Evolutionary conservation across 2,888 invertebrate species (phyloP), one percentile per base, ranked within the genome.

Genomic region (Nemapogon koenigi): DNA sequence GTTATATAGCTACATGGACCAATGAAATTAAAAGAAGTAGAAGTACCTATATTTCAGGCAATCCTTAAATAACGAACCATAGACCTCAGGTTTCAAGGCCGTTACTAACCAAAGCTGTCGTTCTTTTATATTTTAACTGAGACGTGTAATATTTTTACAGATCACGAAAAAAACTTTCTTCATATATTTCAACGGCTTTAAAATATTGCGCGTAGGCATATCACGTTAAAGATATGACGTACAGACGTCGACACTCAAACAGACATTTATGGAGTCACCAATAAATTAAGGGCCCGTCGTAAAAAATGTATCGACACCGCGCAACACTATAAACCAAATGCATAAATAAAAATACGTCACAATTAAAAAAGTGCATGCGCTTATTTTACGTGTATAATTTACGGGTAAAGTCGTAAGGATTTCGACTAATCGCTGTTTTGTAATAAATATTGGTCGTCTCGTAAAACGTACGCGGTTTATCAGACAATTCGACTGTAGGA

Each of bases 261-360:
- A 58, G 76, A 76, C 75, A 49, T 76, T 76, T 76, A 76, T 64
- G 75, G 70, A 49, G 56, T 57, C 57, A 59, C 59, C 57, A 60
- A 76, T 76, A 73, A 73, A 75, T 76, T 72, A 72, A 68, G 64
- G 15, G 51, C 50, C 54, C 62, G 62, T 57, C 65, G 57, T 76
- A 73, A 76, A 73, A 67, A 55, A 55, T 55, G 63, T 63, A 19
- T 33, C 33, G 33, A 33, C 19, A 33, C 31, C 33, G 33, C 60
- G 71, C 59, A 57, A 63, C 64, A 33, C 33, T 33, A 33, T 33
- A n/a, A n/a, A 28, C n/a, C n/a, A n/a, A 4, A n/a, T 55, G 53
- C 61, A 62, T 60, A 36, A 36, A 36, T 37, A 40, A 40, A 37
- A 65, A 65, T 49, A 61, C 52, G 56, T 55, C 55, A 62, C 59